Conservation (phyloP, 2,113 vertebrate genomes). For the Cyrtonyx montezumae region DNA sequence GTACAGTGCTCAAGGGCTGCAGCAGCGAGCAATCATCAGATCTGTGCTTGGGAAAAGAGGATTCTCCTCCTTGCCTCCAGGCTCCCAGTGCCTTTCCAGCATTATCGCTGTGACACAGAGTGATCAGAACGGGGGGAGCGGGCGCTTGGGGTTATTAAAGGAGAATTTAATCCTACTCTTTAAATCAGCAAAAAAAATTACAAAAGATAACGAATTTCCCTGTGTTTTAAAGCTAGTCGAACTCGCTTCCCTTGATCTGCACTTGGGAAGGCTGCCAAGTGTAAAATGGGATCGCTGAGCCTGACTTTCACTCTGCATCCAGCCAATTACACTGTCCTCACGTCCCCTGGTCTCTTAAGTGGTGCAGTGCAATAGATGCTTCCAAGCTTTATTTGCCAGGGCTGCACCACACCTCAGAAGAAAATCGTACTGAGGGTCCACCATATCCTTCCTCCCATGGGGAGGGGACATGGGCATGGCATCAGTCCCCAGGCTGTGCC, state of each 20-base stretch:
- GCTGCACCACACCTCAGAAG: not conserved
- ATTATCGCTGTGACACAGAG: not conserved
- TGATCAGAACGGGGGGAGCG: not conserved
- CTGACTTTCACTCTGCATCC: slow-evolving; percentile 54
- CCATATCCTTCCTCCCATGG: not conserved
- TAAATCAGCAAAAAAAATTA: slow-evolving; percentile 41
- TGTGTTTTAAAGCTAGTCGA: slow-evolving; percentile 27
- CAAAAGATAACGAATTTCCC: slow-evolving; percentile 44
- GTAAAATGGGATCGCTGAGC: slow-evolving; percentile 67
- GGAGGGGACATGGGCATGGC: not conserved
- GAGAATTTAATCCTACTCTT: slow-evolving; percentile 57
- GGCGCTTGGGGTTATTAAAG: slow-evolving; percentile 50
- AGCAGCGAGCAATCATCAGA: not conserved
- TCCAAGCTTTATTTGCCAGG: slow-evolving; percentile 28
- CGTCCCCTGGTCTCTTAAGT: not conserved
- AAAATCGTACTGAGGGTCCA: accelerated
- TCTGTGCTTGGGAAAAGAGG: not conserved
- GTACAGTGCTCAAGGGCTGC: not conserved
- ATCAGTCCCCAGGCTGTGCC: not conserved
- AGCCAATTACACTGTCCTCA: not conserved
- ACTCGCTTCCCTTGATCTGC: not conserved
- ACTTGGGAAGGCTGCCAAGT: slow-evolving; percentile 66
- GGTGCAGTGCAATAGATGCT: not conserved
- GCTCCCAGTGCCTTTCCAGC: not conserved
- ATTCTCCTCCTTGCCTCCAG: not conserved